These are phyloP conservation scores for Etheostoma spectabile DNA, from an alignment of 2,113 vertebrate species.

Conservation along the genomic window DNA sequence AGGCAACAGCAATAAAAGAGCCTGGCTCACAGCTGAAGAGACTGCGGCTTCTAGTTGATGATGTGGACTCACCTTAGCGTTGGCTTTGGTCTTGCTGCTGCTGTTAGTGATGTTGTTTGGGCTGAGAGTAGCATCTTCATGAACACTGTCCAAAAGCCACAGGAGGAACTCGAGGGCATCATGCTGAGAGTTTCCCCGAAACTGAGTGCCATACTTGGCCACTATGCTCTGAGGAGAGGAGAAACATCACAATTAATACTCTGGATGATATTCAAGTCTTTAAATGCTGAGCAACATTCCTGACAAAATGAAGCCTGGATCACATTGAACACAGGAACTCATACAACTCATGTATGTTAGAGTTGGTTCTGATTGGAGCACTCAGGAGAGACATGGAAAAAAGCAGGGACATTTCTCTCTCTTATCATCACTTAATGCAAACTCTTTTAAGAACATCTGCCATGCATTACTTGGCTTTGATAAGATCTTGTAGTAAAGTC, in stretches of 20 bases:
- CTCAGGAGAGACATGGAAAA: neutral
- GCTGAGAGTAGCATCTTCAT: constrained; percentile 89
- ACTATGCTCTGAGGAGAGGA: constrained; percentile 87
- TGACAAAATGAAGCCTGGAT: constrained; percentile 11
- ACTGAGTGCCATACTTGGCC: constrained; percentile 92
- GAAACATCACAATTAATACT: constrained; percentile 30
- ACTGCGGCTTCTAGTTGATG: neutral
- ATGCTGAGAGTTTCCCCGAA: constrained; percentile 93
- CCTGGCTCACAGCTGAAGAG: neutral
- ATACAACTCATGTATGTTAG: neutral
- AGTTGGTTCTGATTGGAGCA: neutral
- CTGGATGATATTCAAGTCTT: constrained; percentile 10
- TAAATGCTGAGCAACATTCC: neutral
- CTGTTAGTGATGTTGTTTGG: constrained; percentile 71
- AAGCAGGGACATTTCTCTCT: neutral
- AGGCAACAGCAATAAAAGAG: neutral
- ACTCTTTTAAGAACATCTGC: constrained; percentile 19
- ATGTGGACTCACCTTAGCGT: constrained; percentile 83
- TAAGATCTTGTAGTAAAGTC: constrained; percentile 16
- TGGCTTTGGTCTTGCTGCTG: constrained; percentile 68
- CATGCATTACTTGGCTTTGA: constrained; percentile 9
- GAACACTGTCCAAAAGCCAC: constrained; percentile 93
- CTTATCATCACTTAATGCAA: constrained; percentile 9
- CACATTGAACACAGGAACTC: neutral
- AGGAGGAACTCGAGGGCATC: constrained; percentile 97